Evolutionary conservation across 2,888 invertebrate genomes (phyloP).

Genomic region (Julus scanicus): DNA sequence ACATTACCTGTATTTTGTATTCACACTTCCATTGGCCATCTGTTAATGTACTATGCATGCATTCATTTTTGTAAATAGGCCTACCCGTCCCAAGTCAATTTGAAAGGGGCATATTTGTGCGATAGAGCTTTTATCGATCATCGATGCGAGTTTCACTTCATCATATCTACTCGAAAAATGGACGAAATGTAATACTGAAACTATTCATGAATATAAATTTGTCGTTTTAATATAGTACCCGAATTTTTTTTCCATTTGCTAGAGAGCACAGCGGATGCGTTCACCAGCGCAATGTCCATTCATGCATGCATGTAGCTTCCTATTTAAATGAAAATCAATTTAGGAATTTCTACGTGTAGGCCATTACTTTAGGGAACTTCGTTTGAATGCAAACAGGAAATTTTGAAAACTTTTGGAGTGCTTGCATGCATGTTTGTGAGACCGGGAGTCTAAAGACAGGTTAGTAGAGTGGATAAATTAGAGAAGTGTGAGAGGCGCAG

Average conservation of each 20-base stretch:
- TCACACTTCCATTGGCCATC: no score
- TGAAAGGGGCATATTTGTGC: not conserved
- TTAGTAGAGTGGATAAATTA: no score
- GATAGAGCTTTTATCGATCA: constrained; percentile 6
- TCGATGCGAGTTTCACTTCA: constrained; percentile 12
- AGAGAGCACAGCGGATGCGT: not conserved
- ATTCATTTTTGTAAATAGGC: not conserved
- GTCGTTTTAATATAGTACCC: not conserved
- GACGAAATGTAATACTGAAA: constrained; percentile 27
- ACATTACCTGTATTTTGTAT: no score
- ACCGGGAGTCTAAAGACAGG: no score
- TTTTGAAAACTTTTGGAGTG: constrained; percentile 9
- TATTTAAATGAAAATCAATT: constrained; percentile 40
- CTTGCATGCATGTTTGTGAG: no score
- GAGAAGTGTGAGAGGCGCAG: no score
- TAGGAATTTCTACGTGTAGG: not conserved
- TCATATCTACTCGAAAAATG: constrained; percentile 28
- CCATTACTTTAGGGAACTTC: constrained; percentile 30
- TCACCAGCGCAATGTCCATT: not conserved
- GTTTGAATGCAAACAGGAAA: not conserved
- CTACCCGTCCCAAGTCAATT: constrained; percentile 5
- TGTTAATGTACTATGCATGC: no score
- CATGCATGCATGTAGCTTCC: constrained; percentile 20
- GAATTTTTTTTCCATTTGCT: not conserved
- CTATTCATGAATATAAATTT: constrained; percentile 42